Evolutionary conservation across 2,888 invertebrate species (phyloP).

Genomic region (Caenorhabditis imperialis): DNA sequence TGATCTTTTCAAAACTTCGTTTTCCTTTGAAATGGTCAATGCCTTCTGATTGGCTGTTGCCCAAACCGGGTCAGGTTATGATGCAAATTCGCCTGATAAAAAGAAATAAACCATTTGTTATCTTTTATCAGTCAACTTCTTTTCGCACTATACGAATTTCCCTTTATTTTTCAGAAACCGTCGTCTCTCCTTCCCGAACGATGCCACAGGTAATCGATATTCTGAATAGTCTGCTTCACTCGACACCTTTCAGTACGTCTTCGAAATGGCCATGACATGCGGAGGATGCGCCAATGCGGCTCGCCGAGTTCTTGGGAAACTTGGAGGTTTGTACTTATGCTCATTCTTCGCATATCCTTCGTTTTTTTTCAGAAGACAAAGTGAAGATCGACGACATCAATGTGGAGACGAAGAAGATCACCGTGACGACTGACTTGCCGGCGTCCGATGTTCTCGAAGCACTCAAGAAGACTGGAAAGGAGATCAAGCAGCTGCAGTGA

Average conservation of each 20-base stretch:
- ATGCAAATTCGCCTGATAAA: constrained; percentile 11
- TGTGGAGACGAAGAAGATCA: constrained; percentile 78
- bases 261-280: constrained; percentile 93
- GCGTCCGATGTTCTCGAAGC: constrained; percentile 78
- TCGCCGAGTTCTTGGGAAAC: constrained; percentile 87
- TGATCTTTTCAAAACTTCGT: too few relatives aligned
- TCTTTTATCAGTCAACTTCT: too few relatives aligned
- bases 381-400: constrained; percentile 78
- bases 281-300: constrained; percentile 92
- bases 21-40: too few relatives aligned
- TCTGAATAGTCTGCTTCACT: too few relatives aligned
- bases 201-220: constrained; percentile 23
- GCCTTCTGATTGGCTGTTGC: too few relatives aligned
- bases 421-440: constrained; percentile 78
- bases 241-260: constrained; percentile 81
- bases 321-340: constrained; percentile 81
- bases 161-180: constrained; percentile 1
- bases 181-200: not conserved
- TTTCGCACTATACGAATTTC: not conserved
- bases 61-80: too few relatives aligned
- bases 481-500: constrained; percentile 61
- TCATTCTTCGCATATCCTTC: too few relatives aligned
- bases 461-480: constrained; percentile 80
- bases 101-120: not conserved
- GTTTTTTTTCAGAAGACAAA: constrained; percentile 70